Evolutionary conservation across 2,888 invertebrate genomes (phyloP).

Genomic region (Temnothorax ravouxi): DNA sequence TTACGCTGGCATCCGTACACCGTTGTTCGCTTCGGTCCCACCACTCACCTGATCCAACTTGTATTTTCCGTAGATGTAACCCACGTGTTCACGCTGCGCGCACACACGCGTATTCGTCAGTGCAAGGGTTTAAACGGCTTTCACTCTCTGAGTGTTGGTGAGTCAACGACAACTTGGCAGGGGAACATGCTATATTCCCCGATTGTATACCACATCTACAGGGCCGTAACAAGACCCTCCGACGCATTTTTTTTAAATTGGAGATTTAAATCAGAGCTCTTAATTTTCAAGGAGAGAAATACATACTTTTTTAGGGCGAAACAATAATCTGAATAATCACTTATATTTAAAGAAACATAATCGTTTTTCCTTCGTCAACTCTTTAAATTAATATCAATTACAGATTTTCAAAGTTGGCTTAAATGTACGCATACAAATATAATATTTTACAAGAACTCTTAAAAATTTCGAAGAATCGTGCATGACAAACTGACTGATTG

Average conservation of each 20-base stretch:
- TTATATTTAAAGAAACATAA: background rate
- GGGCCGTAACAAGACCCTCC: constrained; percentile 58
- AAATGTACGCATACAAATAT: background rate
- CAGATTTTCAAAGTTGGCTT: background rate
- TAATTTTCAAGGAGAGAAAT: background rate
- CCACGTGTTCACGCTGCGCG: constrained; percentile 66
- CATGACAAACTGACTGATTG: background rate
- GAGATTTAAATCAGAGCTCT: background rate
- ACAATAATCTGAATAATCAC: background rate
- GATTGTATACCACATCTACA: constrained; percentile 66
- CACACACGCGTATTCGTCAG: constrained; percentile 3
- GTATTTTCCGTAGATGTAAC: constrained; percentile 68
- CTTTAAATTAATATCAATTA: background rate
- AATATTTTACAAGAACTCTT: background rate
- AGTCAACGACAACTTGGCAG: constrained; percentile 67
- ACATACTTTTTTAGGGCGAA: background rate
- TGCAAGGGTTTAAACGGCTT: constrained; percentile 73
- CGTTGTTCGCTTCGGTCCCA: constrained; percentile 43
- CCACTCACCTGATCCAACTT: constrained; percentile 69
- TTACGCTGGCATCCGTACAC: constrained; percentile 59
- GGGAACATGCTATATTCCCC: constrained; percentile 62
- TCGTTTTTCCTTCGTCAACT: background rate
- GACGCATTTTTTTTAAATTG: background rate
- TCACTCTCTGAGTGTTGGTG: constrained; percentile 79
- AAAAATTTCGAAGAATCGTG: background rate